Conservation (phyloP, 2,113 vertebrate genomes). For the Tringa solitaria region DNA sequence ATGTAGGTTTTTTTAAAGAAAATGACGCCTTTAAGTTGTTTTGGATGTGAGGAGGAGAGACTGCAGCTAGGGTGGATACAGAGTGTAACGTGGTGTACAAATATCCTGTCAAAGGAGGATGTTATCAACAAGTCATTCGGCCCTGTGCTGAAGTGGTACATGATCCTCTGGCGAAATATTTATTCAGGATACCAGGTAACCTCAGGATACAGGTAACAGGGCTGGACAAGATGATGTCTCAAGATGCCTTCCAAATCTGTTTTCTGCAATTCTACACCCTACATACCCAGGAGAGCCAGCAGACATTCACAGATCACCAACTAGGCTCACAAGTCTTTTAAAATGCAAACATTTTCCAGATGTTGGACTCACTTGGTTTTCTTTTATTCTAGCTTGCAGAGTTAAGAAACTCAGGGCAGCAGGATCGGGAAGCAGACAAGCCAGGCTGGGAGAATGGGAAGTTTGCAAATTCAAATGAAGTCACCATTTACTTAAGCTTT, state of each 20-base stretch:
- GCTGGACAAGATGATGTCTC: not conserved
- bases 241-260: not conserved
- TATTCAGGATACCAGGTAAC: not conserved
- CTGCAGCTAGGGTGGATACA: not conserved
- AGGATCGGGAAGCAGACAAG: not conserved
- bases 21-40: not conserved
- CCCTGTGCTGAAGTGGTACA: not conserved
- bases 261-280: not conserved
- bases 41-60: not conserved
- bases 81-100: not conserved
- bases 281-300: not conserved
- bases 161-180: not conserved
- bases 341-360: not conserved
- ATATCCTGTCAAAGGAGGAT: not conserved
- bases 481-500: not conserved
- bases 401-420: not conserved
- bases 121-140: not conserved
- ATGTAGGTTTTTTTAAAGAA: not conserved
- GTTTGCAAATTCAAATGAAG: not conserved
- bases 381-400: not conserved
- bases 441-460: not conserved
- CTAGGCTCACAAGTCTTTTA: not conserved
- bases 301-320: not conserved
- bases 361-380: fast-evolving
- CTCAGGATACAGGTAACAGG: not conserved